phyloP scores from a whole-genome alignment of 2,888 invertebrate genomes.

The Drosophila stalkeri region DNA sequence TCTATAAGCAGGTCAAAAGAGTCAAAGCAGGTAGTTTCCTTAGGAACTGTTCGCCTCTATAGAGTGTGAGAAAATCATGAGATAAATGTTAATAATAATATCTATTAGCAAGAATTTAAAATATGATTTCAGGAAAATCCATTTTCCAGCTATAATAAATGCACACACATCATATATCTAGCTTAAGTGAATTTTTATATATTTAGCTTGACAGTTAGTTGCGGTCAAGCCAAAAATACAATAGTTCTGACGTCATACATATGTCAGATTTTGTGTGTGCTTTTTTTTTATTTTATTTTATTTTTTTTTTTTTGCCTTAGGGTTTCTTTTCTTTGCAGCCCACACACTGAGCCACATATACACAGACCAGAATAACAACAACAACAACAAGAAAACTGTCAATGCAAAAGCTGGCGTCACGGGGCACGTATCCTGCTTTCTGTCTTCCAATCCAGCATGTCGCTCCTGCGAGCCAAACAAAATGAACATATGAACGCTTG shows the following conservation, averaged over 20 bases:
- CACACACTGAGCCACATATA: slow-evolving; percentile 21
- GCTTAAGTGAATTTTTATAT: not conserved
- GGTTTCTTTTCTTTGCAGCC: slow-evolving; percentile 11
- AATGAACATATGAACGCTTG: slow-evolving; percentile 72
- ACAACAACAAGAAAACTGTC: slow-evolving; percentile 53
- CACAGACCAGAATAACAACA: slow-evolving; percentile 6
- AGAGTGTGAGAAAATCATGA: not conserved
- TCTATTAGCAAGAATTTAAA: not conserved
- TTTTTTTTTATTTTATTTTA: not conserved
- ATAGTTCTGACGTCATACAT: slow-evolving; percentile 27
- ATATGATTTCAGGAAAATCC: not conserved
- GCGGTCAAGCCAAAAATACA: slow-evolving; percentile 14
- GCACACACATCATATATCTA: not conserved
- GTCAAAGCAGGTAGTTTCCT: not conserved
- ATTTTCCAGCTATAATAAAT: not conserved
- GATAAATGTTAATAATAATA: not conserved
- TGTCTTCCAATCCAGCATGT: slow-evolving; percentile 38
- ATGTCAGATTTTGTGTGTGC: slow-evolving; percentile 8
- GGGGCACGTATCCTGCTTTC: slow-evolving; percentile 73
- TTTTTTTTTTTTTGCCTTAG: slow-evolving; percentile 7
- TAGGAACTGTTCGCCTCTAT: not conserved
- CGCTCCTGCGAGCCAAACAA: slow-evolving; percentile 44
- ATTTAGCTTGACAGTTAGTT: slow-evolving; percentile 7
- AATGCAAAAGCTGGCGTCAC: slow-evolving; percentile 64
- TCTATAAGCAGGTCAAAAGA: not conserved